Conservation (phyloP, 2,888 invertebrate genomes). For the Aphidoletes aphidimyza region DNA sequence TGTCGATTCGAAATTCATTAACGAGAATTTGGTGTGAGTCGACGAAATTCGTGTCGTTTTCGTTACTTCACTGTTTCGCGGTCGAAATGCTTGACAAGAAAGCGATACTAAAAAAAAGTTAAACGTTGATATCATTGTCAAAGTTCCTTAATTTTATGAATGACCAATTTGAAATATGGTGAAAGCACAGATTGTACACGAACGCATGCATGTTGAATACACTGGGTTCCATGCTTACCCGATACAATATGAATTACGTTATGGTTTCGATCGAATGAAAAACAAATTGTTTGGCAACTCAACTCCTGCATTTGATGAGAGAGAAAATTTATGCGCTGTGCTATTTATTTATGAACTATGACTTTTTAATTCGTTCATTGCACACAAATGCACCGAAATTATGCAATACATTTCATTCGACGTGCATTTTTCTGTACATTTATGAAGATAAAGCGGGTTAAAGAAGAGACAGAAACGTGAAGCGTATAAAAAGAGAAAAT, state of each 20-base stretch:
- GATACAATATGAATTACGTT: not conserved
- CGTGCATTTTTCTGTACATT: not conserved
- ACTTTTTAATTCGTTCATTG: not conserved
- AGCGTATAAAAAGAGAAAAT: too few species aligned
- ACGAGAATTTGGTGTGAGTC: not conserved
- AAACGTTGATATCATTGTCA: not conserved
- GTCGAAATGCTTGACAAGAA: not conserved
- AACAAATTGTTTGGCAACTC: not conserved
- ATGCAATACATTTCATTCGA: not conserved
- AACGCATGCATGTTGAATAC: not conserved
- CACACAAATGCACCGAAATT: not conserved
- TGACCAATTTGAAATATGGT: too few species aligned
- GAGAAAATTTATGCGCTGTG: constrained; percentile 7
- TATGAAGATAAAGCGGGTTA: not conserved
- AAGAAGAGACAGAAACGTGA: not conserved
- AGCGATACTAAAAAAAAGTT: constrained; percentile 3
- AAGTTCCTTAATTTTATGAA: not conserved
- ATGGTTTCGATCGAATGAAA: not conserved
- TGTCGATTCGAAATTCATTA: constrained; percentile 48
- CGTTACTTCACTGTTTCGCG: not conserved
- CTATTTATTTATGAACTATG: constrained; percentile 45
- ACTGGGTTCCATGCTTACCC: too few species aligned
- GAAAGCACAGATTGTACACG: too few species aligned
- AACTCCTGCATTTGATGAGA: constrained; percentile 47
- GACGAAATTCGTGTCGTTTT: not conserved